phyloP scores from a whole-genome alignment of 2,797 vertebrate species.

The Acanthornis magna region DNA sequence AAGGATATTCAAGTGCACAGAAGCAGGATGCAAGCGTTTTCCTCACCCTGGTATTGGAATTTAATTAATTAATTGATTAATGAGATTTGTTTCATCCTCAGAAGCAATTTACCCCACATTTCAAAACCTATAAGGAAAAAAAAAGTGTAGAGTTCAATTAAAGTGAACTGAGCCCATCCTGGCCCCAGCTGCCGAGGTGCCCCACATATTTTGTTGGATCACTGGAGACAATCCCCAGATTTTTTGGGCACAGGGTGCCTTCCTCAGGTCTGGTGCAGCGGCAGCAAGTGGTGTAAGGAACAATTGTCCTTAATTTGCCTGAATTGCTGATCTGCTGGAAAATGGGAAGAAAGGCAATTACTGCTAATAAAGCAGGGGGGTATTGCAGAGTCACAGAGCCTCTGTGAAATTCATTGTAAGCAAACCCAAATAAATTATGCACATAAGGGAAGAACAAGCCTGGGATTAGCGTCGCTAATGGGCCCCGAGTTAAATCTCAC shows the following conservation, averaged over 20 bases:
- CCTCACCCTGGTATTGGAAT: background rate
- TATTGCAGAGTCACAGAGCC: background rate
- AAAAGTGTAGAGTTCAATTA: background rate
- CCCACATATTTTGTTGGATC: background rate
- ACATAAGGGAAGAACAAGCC: background rate
- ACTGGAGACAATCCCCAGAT: background rate
- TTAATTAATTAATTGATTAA: background rate
- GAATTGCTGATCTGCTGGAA: background rate
- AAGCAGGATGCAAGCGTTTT: background rate
- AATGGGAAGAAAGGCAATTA: background rate
- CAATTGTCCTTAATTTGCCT: background rate
- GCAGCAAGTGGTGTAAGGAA: background rate
- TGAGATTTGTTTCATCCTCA: background rate
- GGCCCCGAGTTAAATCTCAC: background rate
- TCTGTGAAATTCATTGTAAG: background rate
- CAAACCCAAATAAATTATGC: constrained; percentile 26
- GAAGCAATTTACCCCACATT: background rate
- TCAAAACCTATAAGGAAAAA: background rate
- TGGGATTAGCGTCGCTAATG: background rate
- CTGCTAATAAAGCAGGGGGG: background rate
- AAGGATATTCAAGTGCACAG: background rate
- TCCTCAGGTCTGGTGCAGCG: background rate
- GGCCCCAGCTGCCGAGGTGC: background rate
- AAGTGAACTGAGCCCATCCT: background rate
- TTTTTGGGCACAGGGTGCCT: background rate